Conservation (phyloP, 2,113 vertebrate genomes). For the Scalopus aquaticus region DNA sequence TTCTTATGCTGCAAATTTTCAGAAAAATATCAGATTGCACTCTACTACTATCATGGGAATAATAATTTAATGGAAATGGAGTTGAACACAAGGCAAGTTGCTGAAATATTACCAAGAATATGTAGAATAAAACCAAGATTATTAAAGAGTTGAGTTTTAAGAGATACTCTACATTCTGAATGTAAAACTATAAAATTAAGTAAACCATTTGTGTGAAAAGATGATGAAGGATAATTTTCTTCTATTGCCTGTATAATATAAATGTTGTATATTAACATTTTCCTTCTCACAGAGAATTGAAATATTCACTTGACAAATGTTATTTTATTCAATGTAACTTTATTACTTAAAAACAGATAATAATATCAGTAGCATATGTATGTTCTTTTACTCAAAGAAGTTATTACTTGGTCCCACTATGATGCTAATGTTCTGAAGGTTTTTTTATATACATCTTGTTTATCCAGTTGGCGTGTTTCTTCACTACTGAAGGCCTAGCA, state of each 20-base stretch:
- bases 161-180: not conserved
- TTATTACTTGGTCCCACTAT: not conserved
- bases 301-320: not conserved
- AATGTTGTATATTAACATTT: not conserved
- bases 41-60: not conserved
- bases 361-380: not conserved
- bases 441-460: not conserved
- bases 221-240: not conserved
- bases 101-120: not conserved
- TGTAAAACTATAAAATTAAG: not conserved
- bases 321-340: not conserved
- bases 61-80: slow-evolving; percentile 16
- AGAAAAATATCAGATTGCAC: not conserved
- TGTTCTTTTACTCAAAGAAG: not conserved
- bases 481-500: not conserved
- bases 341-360: not conserved
- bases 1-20: not conserved
- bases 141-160: not conserved
- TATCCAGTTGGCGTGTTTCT: not conserved
- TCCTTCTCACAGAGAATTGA: not conserved
- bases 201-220: not conserved
- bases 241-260: not conserved
- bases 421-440: not conserved
- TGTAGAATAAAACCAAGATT: not conserved
- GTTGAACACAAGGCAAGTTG: not conserved